These are phyloP conservation scores for Mythimna vitellina DNA, from an alignment of 2,888 invertebrate genomes.

Conservation along the genomic window DNA sequence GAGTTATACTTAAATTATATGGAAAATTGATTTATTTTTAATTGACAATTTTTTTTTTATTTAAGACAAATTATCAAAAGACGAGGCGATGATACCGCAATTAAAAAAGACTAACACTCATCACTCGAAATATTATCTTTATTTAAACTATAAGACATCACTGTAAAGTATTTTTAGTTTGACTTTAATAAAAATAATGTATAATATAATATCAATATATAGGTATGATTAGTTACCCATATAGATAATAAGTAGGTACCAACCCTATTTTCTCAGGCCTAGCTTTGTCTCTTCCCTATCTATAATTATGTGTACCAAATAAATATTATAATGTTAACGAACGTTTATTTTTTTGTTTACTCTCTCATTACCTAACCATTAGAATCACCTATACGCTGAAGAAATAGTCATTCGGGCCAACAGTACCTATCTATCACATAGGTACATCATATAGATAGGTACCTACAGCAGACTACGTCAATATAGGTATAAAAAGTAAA, in stretches of 20 bases:
- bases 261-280: slow-evolving; percentile 13
- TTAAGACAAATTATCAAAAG: neutral
- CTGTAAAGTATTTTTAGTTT: slow-evolving; percentile 31
- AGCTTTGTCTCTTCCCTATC: slow-evolving; percentile 7
- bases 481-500: too few species aligned
- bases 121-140: slow-evolving; percentile 12
- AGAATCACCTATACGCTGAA: neutral
- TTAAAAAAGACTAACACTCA: slow-evolving; percentile 19
- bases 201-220: neutral
- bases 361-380: neutral
- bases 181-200: neutral
- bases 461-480: too few species aligned
- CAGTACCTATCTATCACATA: neutral
- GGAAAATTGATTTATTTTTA: slow-evolving; percentile 13
- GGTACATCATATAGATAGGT: too few species aligned
- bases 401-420: neutral
- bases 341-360: neutral
- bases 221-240: neutral
- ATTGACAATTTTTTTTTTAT: neutral
- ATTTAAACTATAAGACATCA: slow-evolving; percentile 8
- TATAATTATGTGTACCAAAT: slow-evolving; percentile 16
- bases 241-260: neutral
- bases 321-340: slow-evolving; percentile 31
- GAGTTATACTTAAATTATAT: slow-evolving; percentile 26
- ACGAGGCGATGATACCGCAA: neutral